These are phyloP conservation scores for Cosmorhoe ocellata DNA, from an alignment of 2,888 invertebrate genomes.

Conservation along the genomic window DNA sequence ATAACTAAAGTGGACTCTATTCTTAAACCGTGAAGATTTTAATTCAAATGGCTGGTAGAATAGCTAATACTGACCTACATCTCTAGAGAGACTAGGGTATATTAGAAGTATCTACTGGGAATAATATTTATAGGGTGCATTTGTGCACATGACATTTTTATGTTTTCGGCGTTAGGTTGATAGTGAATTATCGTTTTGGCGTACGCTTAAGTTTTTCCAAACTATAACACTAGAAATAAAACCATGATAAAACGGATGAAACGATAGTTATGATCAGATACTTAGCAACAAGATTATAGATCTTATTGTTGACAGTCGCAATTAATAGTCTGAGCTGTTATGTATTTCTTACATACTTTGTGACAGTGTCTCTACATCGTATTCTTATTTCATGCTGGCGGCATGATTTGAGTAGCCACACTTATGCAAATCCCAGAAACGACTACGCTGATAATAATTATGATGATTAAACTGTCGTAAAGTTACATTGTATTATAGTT, in stretches of 20 bases:
- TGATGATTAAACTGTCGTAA: too few species aligned
- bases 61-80: conserved; percentile 75
- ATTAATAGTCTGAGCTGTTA: too few species aligned
- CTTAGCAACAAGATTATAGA: too few species aligned
- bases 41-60: conserved; percentile 43
- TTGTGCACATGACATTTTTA: conserved; percentile 80
- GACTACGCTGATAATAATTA: too few species aligned
- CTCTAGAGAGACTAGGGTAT: conserved; percentile 71
- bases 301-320: too few species aligned
- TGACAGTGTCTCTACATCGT: too few species aligned
- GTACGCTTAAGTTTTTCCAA: conserved; percentile 26
- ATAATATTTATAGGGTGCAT: conserved; percentile 80
- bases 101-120: conserved; percentile 71
- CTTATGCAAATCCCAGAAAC: too few species aligned
- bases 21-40: conserved; percentile 39
- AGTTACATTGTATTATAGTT: too few species aligned
- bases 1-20: conserved; percentile 47
- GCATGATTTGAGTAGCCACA: too few species aligned
- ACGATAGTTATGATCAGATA: too few species aligned
- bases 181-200: conserved; percentile 52
- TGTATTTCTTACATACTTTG: too few species aligned
- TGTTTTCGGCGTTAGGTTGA: conserved; percentile 72
- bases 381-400: too few species aligned
- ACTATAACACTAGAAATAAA: background rate
- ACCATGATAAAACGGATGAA: background rate